These are phyloP conservation scores for Conomelus anceps DNA, from an alignment of 2,888 invertebrate genomes.

Conservation along the genomic window DNA sequence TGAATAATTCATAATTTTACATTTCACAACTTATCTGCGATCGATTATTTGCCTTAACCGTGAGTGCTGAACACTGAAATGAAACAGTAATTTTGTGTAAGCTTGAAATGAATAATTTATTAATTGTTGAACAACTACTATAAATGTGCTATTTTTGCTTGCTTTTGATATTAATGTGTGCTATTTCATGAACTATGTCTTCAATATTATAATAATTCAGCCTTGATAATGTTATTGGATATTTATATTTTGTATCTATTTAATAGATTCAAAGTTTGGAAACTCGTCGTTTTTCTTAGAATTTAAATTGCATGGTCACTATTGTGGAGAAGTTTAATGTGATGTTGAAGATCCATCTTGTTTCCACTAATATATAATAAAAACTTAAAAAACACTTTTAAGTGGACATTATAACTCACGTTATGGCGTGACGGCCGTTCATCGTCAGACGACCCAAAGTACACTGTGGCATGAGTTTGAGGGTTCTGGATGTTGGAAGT, in stretches of 20 bases:
- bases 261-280: not conserved
- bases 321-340: not conserved
- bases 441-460: too few relatives aligned
- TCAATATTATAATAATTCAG: not conserved
- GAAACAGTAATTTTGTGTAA: not conserved
- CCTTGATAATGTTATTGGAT: not conserved
- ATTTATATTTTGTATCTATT: not conserved
- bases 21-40: not conserved
- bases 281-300: not conserved
- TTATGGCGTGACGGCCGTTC: too few relatives aligned
- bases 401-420: too few relatives aligned
- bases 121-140: not conserved
- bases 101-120: not conserved
- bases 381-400: too few relatives aligned
- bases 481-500: too few relatives aligned
- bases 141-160: not conserved
- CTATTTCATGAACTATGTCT: not conserved
- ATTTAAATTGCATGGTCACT: not conserved
- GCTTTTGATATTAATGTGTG: not conserved
- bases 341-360: not conserved
- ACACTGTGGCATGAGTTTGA: too few relatives aligned
- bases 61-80: not conserved
- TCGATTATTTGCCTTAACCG: not conserved
- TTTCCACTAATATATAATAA: too few relatives aligned
- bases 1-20: not conserved